Percentiles rank a stretch among this genome's conserved stretches.
Conservation (phyloP, 37 sponge, comb jelly and placozoan genomes). For the Aplysina aerophoba region DNA sequence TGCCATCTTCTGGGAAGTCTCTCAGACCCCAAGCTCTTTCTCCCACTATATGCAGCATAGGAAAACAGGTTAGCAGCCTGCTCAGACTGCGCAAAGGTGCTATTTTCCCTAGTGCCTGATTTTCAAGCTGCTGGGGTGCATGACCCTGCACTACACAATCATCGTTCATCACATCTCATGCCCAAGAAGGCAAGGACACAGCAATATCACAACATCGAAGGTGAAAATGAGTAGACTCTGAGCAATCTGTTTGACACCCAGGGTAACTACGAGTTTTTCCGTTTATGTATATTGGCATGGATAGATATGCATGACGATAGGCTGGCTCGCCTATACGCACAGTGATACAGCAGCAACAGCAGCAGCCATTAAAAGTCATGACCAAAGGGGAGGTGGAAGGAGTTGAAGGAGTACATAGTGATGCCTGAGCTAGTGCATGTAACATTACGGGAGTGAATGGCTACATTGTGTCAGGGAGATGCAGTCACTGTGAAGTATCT, state of each 20-base stretch:
- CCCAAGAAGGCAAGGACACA: not conserved
- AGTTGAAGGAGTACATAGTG: not conserved
- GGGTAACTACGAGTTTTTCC: slow-evolving; percentile 2
- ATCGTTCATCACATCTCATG: not conserved
- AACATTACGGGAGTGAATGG: not conserved
- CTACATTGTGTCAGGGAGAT: not conserved
- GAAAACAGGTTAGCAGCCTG: not conserved
- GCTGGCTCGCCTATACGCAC: not conserved
- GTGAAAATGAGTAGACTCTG: slow-evolving; percentile 1
- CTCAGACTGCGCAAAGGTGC: not conserved
- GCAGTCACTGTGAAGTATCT: slow-evolving; percentile 1
- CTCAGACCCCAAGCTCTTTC: no score
- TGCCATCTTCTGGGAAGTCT: no score
- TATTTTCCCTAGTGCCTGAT: not conserved
- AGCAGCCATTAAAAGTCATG: not conserved
- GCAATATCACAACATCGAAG: not conserved
- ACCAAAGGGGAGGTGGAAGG: not conserved
- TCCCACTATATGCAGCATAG: not conserved
- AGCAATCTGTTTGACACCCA: not conserved
- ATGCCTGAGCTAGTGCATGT: not conserved
- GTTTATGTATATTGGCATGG: not conserved
- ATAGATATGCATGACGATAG: not conserved
- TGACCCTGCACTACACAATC: not conserved
- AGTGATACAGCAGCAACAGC: no score
- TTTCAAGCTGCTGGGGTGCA: slow-evolving; percentile 28